Evolutionary conservation across 2,797 vertebrate genomes (phyloP), one percentile per base, ranked within the genome.

Genomic region (Babyrousa celebensis): DNA sequence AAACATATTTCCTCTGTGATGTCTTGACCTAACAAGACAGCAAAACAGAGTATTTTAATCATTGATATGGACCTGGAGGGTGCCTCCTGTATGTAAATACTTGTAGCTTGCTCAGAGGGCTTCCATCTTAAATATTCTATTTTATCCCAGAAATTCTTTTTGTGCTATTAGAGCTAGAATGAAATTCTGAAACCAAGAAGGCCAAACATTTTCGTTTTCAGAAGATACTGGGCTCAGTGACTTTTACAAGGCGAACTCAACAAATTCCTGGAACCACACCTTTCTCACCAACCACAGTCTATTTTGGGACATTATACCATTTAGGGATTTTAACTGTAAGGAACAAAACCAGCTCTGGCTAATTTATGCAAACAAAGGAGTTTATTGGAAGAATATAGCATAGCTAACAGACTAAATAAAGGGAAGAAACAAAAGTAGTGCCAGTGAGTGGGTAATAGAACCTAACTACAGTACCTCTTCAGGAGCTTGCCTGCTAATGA

Each of bases 31-130:
- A 95, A 89, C 25, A 94, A 85, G 43, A 89, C 11, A 92, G 71
- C 5, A 40, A 16, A 95, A 65, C 71, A 94, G 89, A 95, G 62
- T 40, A 70, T 89, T 92, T 95, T 79, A 82, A 92, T 94, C 80
- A 96, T 52, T 82, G 32, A 94, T 75, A 43, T 48, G 4, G 23
- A 67, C 75, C 70, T 78, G 4, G 79, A 85, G 60, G 36, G 12
- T 74, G 21, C 10, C 23, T 68, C 71, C 14, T 74, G 7, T 78
- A 78, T 90, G 48, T 62, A 96, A 94, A 93, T 88, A 83, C 36
- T 52, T 72, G 74, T 10, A 85, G 58, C 21, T 95, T 93, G 27
- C 58, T 88, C 68, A 95, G 12, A 96, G 52, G 14, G 27, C 20
- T 78, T 95, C 70, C 67, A 56, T 72, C 54, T 91, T 93, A 89